phyloP scores from a whole-genome alignment of 1,140 invertebrate genomes.

The Drosophila santomea region DNA sequence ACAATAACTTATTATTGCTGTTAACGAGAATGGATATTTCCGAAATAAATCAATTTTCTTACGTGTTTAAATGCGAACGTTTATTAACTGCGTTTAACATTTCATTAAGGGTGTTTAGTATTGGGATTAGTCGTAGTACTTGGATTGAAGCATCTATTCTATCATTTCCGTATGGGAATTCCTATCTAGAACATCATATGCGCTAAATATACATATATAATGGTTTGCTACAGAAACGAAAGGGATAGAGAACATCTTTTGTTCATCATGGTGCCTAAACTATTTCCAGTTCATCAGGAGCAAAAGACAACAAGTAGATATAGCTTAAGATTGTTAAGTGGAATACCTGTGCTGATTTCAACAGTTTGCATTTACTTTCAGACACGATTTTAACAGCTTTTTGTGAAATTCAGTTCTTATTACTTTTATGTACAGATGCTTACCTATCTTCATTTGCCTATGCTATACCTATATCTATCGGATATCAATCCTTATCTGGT shows the following conservation, averaged over 20 bases:
- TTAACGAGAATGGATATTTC: slow-evolving; percentile 38
- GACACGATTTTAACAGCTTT: slow-evolving; percentile 28
- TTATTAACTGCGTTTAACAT: not conserved
- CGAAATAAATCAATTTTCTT: slow-evolving; percentile 47
- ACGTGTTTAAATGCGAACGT: slow-evolving; percentile 31
- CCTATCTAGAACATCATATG: too few species aligned
- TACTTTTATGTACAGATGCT: slow-evolving; percentile 18
- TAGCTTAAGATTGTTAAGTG: not conserved
- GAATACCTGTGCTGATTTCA: slow-evolving; percentile 17
- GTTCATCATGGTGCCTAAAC: not conserved
- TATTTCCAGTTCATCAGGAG: not conserved
- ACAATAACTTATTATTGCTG: slow-evolving; percentile 53
- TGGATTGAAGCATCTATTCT: too few species aligned
- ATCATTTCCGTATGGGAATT: too few species aligned
- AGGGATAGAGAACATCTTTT: not conserved
- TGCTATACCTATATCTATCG: not conserved
- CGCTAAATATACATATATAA: not conserved
- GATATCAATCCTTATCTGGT: too few species aligned
- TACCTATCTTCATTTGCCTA: not conserved
- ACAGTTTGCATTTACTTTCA: slow-evolving; percentile 16
- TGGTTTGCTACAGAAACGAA: not conserved
- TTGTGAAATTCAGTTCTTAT: slow-evolving; percentile 23
- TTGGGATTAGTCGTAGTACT: too few species aligned
- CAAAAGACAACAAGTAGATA: not conserved
- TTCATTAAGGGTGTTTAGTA: too few species aligned